Conservation (phyloP, 2,797 vertebrate genomes). For the Falco rusticolus region DNA sequence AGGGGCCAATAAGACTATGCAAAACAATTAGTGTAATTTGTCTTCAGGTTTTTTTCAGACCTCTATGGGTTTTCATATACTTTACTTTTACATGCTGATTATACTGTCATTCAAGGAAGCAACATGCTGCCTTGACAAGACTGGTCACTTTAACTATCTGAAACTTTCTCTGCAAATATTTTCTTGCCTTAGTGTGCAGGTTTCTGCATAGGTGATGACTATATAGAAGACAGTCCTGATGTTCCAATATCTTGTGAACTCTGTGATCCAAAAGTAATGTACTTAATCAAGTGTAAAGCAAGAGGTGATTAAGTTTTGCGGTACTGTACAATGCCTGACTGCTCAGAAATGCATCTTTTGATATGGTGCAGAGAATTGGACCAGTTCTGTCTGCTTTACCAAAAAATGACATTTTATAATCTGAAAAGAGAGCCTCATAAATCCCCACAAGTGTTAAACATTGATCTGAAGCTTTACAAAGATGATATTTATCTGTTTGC, state of each 20-base stretch:
- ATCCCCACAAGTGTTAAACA: constrained; percentile 55
- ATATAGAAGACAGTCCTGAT: constrained; percentile 24
- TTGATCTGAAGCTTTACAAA: constrained; percentile 50
- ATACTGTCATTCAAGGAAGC: constrained; percentile 13
- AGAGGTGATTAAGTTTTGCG: constrained; percentile 64
- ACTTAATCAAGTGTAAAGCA: constrained; percentile 69
- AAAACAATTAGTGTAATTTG: constrained; percentile 41
- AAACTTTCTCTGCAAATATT: constrained; percentile 2
- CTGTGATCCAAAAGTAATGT: constrained; percentile 63
- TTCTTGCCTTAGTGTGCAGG: neutral
- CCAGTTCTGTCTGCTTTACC: constrained; percentile 46
- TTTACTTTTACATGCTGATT: constrained; percentile 30
- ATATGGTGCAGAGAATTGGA: constrained; percentile 61
- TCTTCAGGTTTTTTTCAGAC: neutral
- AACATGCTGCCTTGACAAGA: constrained; percentile 1
- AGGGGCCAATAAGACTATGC: neutral
- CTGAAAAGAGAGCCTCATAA: constrained; percentile 43
- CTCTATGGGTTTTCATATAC: neutral
- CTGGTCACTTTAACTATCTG: neutral
- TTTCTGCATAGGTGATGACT: constrained; percentile 39
- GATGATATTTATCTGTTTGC: constrained; percentile 50
- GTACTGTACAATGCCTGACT: constrained; percentile 60
- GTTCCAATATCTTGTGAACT: constrained; percentile 62
- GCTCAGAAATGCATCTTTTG: constrained; percentile 64
- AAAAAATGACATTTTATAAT: neutral